phyloP scores from a whole-genome alignment of 2,797 vertebrate genomes.

The Toxotes lorentzi region DNA sequence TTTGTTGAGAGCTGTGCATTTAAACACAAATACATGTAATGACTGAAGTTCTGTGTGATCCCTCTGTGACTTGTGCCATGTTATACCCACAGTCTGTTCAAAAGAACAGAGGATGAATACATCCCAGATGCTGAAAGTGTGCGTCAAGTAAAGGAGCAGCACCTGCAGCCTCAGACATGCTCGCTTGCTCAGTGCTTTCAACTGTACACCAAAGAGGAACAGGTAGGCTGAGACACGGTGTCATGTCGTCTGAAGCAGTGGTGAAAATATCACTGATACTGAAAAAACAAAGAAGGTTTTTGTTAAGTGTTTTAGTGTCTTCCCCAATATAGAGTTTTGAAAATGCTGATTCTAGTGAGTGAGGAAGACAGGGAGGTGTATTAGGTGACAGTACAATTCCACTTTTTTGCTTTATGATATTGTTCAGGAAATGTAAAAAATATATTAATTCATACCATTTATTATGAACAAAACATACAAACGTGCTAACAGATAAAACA shows the following conservation, averaged over 20 bases:
- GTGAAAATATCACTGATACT: neutral
- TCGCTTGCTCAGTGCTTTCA: slow-evolving; percentile 98
- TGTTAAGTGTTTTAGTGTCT: neutral
- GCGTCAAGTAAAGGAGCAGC: slow-evolving; percentile 93
- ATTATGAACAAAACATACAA: neutral
- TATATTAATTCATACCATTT: neutral
- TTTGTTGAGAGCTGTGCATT: slow-evolving; percentile 2
- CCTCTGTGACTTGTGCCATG: slow-evolving; percentile 45
- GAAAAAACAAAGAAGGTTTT: neutral
- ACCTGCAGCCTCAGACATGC: slow-evolving; percentile 97
- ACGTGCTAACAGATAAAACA: neutral
- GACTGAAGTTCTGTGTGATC: slow-evolving; percentile 33
- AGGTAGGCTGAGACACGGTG: slow-evolving; percentile 82
- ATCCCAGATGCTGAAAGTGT: slow-evolving; percentile 97
- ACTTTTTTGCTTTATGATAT: neutral
- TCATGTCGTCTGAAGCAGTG: too few relatives aligned
- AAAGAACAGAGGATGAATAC: slow-evolving; percentile 96
- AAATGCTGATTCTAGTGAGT: neutral
- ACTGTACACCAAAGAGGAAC: slow-evolving; percentile 99
- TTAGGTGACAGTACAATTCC: slow-evolving; percentile 2
- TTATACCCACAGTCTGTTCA: slow-evolving; percentile 89
- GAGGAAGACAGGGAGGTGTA: neutral
- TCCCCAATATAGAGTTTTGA: neutral
- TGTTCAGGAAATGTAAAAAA: neutral
- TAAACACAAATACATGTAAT: neutral